Conservation (phyloP, 2,113 vertebrate species). For the Psephotus haematonotus region DNA sequence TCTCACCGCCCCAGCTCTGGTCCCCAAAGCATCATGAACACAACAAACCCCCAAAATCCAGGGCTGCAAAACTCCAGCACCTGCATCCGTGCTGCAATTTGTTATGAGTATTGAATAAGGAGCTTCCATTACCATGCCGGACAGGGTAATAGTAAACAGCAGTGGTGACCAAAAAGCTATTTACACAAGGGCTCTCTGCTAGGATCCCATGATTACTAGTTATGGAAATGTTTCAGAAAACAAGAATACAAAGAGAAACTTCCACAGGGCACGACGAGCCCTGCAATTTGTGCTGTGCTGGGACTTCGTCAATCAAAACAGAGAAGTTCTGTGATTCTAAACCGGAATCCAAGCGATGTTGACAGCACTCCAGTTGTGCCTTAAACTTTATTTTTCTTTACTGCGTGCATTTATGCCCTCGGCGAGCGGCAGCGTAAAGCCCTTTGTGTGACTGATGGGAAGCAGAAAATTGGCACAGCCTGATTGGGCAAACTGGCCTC, state of each 20-base stretch:
- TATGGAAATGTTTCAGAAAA: not conserved
- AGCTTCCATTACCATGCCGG: not conserved
- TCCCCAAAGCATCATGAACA: not conserved
- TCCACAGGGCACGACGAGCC: not conserved
- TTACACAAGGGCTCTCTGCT: not conserved
- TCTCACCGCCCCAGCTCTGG: not conserved
- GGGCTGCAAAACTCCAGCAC: not conserved
- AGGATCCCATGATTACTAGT: not conserved
- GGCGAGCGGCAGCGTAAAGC: not conserved
- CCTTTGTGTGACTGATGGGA: not conserved
- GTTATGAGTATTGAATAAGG: not conserved
- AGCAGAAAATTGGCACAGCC: not conserved
- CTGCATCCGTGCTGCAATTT: not conserved
- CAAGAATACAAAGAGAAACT: not conserved
- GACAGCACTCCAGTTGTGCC: not conserved
- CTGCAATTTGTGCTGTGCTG: not conserved
- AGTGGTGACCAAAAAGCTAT: not conserved
- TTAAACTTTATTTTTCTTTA: slow-evolving; percentile 43
- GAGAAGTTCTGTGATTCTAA: not conserved
- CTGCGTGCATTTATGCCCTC: not conserved
- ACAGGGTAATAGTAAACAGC: not conserved
- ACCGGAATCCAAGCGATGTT: not conserved
- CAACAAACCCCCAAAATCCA: not conserved
- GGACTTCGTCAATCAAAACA: slow-evolving; percentile 5
- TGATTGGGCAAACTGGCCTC: not conserved